These are phyloP conservation scores for Orthosia gracilis DNA, from an alignment of 2,888 invertebrate genomes.

Conservation along the genomic window DNA sequence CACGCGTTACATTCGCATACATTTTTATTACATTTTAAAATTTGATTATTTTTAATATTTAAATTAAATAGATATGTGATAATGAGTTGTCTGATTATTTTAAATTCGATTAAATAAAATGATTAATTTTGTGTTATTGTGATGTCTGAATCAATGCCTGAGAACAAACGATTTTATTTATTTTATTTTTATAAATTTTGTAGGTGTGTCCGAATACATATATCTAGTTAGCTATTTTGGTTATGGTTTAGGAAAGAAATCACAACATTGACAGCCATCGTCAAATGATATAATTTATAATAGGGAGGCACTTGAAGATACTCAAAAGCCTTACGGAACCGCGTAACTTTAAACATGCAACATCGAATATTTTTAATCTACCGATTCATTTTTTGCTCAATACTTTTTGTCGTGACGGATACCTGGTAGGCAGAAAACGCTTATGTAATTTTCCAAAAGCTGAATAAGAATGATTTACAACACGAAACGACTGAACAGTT, in stretches of 20 bases:
- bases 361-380: constrained; percentile 8
- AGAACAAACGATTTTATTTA: too few relatives aligned
- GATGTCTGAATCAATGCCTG: too few relatives aligned
- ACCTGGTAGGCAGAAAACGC: constrained; percentile 19
- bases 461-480: constrained; percentile 44
- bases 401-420: constrained; percentile 37
- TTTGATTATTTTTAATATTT: too few relatives aligned
- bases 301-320: neutral
- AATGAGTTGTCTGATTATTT: too few relatives aligned
- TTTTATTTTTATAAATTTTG: too few relatives aligned
- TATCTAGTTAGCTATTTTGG: too few relatives aligned
- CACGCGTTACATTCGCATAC: too few relatives aligned
- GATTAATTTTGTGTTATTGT: too few relatives aligned
- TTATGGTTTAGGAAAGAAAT: neutral
- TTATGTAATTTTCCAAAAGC: constrained; percentile 46
- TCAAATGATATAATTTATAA: neutral
- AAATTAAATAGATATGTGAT: too few relatives aligned
- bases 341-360: constrained; percentile 16
- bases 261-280: neutral
- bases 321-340: constrained; percentile 8
- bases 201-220: too few relatives aligned
- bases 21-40: too few relatives aligned
- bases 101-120: too few relatives aligned
- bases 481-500: constrained; percentile 32
- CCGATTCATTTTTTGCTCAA: constrained; percentile 9